phyloP scores from a whole-genome alignment of 2,888 invertebrate genomes.

The Malthinus seriepunctatus region DNA sequence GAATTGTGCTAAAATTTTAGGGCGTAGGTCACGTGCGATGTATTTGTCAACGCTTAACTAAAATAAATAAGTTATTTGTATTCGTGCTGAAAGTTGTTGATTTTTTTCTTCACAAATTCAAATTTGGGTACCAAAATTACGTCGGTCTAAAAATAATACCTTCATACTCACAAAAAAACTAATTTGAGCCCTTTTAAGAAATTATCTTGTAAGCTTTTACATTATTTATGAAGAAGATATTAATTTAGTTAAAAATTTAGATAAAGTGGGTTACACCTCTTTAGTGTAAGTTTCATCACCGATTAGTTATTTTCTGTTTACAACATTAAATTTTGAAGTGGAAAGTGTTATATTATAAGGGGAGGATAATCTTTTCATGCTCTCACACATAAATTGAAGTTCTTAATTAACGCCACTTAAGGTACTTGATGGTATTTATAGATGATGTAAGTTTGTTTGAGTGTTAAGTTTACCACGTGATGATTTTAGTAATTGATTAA shows the following conservation, averaged over 20 bases:
- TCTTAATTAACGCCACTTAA: conserved; percentile 39
- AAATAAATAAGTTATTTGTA: conserved; percentile 17
- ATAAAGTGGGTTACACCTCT: no score
- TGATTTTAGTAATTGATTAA: conserved; percentile 16
- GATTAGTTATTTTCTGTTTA: conserved; percentile 31
- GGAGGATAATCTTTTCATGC: conserved; percentile 9
- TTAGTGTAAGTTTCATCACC: conserved; percentile 3
- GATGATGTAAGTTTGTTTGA: conserved; percentile 28
- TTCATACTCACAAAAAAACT: no score
- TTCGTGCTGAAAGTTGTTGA: conserved; percentile 13
- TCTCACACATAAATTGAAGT: conserved; percentile 33
- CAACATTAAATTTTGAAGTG: conserved; percentile 30
- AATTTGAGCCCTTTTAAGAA: no score
- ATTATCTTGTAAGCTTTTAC: no score
- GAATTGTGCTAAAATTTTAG: conserved; percentile 27
- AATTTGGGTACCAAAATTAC: neutral
- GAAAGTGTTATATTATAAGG: no score
- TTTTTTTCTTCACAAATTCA: conserved; percentile 11
- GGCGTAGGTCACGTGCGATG: conserved; percentile 35
- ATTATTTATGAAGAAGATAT: no score
- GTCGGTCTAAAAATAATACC: no score
- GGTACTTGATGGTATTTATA: conserved; percentile 33
- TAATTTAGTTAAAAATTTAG: no score
- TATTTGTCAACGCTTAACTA: conserved; percentile 34
- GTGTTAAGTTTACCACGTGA: conserved; percentile 36